Base-by-base conservation (phyloP, 2,888 invertebrate species). In the Hydropsyche betteni region DNA sequence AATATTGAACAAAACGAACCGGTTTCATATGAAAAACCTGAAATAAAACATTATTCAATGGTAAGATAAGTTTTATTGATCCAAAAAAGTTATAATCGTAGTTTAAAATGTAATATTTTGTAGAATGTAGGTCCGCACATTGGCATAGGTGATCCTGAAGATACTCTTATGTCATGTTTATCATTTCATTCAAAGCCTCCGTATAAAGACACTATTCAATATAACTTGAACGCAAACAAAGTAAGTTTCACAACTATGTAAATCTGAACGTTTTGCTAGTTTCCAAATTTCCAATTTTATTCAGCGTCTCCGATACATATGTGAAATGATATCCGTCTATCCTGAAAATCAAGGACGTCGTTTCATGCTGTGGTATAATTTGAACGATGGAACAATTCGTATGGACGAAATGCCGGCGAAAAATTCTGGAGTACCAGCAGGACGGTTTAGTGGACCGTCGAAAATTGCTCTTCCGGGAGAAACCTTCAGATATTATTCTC, bases 361-460 rank as follows among this genome's bases (percentile, higher is more conserved):
- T 80, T 96, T 96, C 83, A 88, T 95, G 52, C 82, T 96, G 52
- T 89, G 91, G 3, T 96, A 94, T 84, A 90, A 90, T 75, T 87
- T 96, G 58, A 90, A 91, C 5, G 93, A 95, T 80, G 93, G 94
- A 73, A 90, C 90, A 77, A 89, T 95, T 81, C 88, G 89, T 80
- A 92, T 96, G 75, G 89, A 89, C 75, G 96, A 96, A 83, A 88
- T 92, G 4, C 89, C 90, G 2, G 89, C 90, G 14, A 85, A 88
- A 36, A 94, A 94, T 85, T 93, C 93, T 0, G 96, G 96, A 61
- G 91, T 93, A 76, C 81, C 81, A 16, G 94, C 92, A 72, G 95
- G 95, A 0, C 90, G 90, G 82, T 96, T 95, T 84, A 85, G 96
- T 68, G 89, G 90, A 79, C 83, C 91, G 52, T 91, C 88, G 80